Evolutionary conservation across 2,888 invertebrate genomes (phyloP).

Genomic region (Volucella zonaria): DNA sequence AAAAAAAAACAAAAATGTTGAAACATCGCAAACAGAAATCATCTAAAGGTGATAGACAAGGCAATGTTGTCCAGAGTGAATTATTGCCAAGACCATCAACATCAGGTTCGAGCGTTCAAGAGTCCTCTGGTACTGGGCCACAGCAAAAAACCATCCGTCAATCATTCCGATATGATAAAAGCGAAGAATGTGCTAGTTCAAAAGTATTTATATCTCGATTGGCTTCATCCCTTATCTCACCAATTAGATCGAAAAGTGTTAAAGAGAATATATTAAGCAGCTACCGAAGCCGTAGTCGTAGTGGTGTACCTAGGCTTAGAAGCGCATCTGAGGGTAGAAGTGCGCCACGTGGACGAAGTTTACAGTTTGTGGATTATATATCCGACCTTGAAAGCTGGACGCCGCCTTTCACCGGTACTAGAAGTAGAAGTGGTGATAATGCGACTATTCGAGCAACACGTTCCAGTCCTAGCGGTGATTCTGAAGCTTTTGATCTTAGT

Average conservation of each 20-base stretch:
- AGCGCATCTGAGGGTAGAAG: conserved; percentile 3
- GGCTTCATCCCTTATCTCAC: conserved; percentile 48
- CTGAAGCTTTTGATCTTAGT: background rate
- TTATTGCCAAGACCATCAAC: too few species aligned
- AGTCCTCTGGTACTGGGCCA: too few species aligned
- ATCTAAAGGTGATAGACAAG: too few species aligned
- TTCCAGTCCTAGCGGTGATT: background rate
- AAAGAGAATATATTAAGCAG: conserved; percentile 8
- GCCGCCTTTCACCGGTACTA: conserved; percentile 5
- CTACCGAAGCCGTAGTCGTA: conserved; percentile 5
- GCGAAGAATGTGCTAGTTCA: conserved; percentile 3
- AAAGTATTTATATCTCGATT: conserved; percentile 27
- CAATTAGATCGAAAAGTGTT: conserved; percentile 27
- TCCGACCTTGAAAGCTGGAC: conserved; percentile 9
- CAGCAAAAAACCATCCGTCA: too few species aligned
- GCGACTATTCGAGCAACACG: too few species aligned
- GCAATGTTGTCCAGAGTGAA: too few species aligned
- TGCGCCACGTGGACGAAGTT: background rate
- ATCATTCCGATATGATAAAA: conserved; percentile 18
- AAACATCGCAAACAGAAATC: too few species aligned
- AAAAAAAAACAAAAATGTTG: too few species aligned
- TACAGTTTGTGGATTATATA: too few species aligned
- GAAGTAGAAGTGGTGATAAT: background rate
- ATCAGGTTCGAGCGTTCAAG: too few species aligned
- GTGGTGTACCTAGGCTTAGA: background rate